Percentiles rank a stretch among this genome's conserved stretches.
These are phyloP conservation scores for Reticulitermes speratus DNA, from an alignment of 1,140 invertebrate genomes.

Conservation along the genomic window DNA sequence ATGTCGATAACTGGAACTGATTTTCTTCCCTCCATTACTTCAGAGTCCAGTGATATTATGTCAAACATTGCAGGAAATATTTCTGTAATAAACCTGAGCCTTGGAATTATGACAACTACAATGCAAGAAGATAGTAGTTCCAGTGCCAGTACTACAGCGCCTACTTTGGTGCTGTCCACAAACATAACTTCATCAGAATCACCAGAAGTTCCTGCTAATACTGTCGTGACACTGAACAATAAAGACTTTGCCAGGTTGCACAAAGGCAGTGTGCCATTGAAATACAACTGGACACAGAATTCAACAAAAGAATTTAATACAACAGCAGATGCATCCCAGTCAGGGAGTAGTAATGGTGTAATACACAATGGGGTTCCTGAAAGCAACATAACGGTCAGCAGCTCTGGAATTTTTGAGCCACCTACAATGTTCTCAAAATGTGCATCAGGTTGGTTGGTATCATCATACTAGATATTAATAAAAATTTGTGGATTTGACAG, in stretches of 20 bases:
- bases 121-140: not conserved
- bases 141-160: not conserved
- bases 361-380: not conserved
- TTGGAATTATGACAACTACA: not conserved
- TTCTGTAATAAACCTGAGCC: not conserved
- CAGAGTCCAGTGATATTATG: not conserved
- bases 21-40: not conserved
- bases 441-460: conserved; percentile 37
- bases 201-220: not conserved
- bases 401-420: not conserved
- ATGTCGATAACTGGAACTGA: not conserved
- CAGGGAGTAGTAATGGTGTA: not conserved
- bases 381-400: not conserved
- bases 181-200: conserved; percentile 32
- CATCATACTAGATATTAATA: not conserved
- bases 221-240: not conserved
- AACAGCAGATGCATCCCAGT: not conserved
- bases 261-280: not conserved
- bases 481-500: no score
- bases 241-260: not conserved
- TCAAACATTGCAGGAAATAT: not conserved
- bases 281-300: not conserved
- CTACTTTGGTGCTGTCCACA: not conserved
- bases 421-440: conserved; percentile 52
- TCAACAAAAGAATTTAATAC: not conserved